A percentile compares a stretch with the other conserved stretches of the same genome.
Conservation (phyloP, 2,888 invertebrate species). For the Pheosia gnoma region DNA sequence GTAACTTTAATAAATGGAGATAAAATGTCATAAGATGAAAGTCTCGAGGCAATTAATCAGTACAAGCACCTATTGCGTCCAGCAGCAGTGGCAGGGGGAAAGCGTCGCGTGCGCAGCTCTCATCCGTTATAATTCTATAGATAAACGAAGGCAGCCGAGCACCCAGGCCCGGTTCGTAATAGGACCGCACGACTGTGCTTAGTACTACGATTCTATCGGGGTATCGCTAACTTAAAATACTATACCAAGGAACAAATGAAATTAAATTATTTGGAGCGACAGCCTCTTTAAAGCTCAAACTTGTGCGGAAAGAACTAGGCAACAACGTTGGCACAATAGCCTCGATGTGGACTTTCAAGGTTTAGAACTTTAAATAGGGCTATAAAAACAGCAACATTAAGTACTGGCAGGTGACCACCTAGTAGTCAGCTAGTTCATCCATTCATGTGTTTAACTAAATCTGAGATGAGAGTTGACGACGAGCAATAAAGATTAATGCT, state of each 20-base stretch:
- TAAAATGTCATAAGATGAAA: constrained; percentile 39
- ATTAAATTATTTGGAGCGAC: constrained; percentile 10
- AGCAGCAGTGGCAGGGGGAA: constrained; percentile 26
- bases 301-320: too few relatives aligned
- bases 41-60: constrained; percentile 43
- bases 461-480: constrained; percentile 14
- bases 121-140: constrained; percentile 47
- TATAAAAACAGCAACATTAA: not conserved
- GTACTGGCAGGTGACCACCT: not conserved
- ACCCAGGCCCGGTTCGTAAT: constrained; percentile 30
- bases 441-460: constrained; percentile 23
- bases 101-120: constrained; percentile 51
- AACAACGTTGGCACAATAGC: too few relatives aligned
- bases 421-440: not conserved
- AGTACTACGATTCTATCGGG: constrained; percentile 15
- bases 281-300: not conserved
- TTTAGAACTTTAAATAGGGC: too few relatives aligned
- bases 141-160: constrained; percentile 41
- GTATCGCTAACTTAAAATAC: constrained; percentile 20
- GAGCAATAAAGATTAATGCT: constrained; percentile 26
- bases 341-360: too few relatives aligned
- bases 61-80: constrained; percentile 34
- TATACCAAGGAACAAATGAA: constrained; percentile 15
- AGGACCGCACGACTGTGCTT: constrained; percentile 23
- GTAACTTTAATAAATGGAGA: constrained; percentile 27